Conservation (phyloP, 1,140 invertebrate species). For the Eriosoma lanigerum region DNA sequence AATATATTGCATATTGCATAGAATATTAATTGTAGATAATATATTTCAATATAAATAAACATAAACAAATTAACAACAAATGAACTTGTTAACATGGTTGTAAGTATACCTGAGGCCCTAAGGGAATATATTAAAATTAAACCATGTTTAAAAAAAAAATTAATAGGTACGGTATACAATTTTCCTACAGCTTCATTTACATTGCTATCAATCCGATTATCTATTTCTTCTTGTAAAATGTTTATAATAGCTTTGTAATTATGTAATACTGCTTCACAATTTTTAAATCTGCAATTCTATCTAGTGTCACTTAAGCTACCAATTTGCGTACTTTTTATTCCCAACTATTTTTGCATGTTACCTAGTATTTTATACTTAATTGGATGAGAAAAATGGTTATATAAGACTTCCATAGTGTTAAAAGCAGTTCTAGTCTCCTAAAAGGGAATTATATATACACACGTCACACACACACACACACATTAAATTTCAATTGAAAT, state of each 20-base stretch:
- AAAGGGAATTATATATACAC: no score
- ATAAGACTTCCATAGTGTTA: neutral
- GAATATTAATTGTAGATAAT: no score
- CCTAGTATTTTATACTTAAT: neutral
- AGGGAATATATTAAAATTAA: neutral
- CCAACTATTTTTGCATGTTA: constrained; percentile 3
- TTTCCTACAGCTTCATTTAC: neutral
- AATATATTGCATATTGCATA: neutral
- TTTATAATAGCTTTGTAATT: constrained; percentile 3
- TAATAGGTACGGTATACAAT: neutral
- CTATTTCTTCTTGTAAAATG: neutral
- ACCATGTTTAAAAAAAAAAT: neutral
- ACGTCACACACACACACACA: no score
- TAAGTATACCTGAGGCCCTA: neutral
- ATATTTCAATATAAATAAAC: no score
- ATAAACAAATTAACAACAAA: no score
- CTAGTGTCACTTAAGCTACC: constrained; percentile 12
- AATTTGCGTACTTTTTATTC: neutral
- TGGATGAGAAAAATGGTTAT: constrained; percentile 17
- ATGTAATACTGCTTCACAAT: constrained; percentile 1
- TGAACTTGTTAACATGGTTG: neutral
- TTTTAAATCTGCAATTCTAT: neutral
- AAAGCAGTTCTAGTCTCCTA: constrained; percentile 4
- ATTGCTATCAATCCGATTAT: neutral
- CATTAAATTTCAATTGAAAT: no score